Conservation (phyloP, 2,888 invertebrate genomes). For the Drosophila falleni region DNA sequence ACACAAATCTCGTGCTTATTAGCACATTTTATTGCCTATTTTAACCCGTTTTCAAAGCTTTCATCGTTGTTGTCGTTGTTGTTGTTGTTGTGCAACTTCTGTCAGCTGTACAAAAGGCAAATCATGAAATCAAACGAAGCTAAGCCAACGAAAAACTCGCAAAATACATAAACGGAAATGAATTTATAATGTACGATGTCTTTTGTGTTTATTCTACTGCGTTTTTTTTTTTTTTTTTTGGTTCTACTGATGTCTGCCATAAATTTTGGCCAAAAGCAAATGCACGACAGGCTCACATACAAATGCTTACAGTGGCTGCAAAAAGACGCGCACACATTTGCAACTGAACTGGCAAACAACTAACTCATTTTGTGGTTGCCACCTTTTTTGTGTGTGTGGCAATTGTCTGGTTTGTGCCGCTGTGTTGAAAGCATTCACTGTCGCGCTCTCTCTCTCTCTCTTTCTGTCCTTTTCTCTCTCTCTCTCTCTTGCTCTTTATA, state of each 20-base stretch:
- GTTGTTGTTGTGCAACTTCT: conserved; percentile 17
- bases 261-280: conserved; percentile 47
- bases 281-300: conserved; percentile 24
- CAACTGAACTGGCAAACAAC: conserved; percentile 67
- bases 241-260: conserved; percentile 41
- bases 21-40: conserved; percentile 73
- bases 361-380: conserved; percentile 79
- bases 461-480: background rate
- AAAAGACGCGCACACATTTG: conserved; percentile 37
- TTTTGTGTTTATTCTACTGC: conserved; percentile 39
- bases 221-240: conserved; percentile 6
- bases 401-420: conserved; percentile 64
- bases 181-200: conserved; percentile 72
- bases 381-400: conserved; percentile 66
- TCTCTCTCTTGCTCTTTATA: conserved; percentile 6
- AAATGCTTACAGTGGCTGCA: conserved; percentile 24
- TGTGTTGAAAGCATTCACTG: conserved; percentile 40
- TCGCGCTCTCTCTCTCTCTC: background rate
- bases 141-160: conserved; percentile 40
- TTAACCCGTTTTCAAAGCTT: conserved; percentile 40
- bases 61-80: conserved; percentile 13
- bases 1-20: conserved; percentile 72
- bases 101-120: conserved; percentile 36
- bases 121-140: conserved; percentile 46
- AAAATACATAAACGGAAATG: conserved; percentile 69